phyloP scores from a whole-genome alignment of 1,140 invertebrate species.

The Physella acuta region DNA sequence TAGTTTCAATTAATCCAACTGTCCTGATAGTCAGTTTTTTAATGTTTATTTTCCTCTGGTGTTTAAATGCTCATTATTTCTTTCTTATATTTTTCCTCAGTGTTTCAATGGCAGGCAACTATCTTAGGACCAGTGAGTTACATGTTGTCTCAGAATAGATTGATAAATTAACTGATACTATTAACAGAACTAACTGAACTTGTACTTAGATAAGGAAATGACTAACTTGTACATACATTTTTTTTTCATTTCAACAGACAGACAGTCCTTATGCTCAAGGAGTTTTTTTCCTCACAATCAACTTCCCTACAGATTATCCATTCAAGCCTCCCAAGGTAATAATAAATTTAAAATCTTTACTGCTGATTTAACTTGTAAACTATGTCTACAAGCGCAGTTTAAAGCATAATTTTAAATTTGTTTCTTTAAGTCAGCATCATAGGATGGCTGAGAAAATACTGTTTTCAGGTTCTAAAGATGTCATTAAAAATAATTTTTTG shows the following conservation, averaged over 20 bases:
- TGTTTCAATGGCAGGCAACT: conserved; percentile 59
- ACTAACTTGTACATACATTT: not conserved
- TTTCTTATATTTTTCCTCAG: conserved; percentile 35
- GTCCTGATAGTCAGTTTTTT: not conserved
- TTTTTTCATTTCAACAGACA: not conserved
- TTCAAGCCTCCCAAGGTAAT: conserved; percentile 94
- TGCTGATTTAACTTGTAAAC: too few species aligned
- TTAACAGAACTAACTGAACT: not conserved
- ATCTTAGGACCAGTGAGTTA: conserved; percentile 57
- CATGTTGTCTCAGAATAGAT: not conserved
- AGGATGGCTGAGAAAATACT: too few species aligned
- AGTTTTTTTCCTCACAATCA: conserved; percentile 72
- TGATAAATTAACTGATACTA: not conserved
- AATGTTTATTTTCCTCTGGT: not conserved
- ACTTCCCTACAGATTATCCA: conserved; percentile 98
- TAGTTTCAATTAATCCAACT: too few species aligned
- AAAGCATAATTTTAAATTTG: too few species aligned
- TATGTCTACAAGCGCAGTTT: too few species aligned
- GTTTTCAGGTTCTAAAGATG: too few species aligned
- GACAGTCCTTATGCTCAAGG: conserved; percentile 68
- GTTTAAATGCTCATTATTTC: not conserved
- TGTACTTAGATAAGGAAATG: not conserved
- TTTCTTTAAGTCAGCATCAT: too few species aligned
- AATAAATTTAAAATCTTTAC: too few species aligned
- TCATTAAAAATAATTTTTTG: conserved; percentile 38